Evolutionary conservation across 2,888 invertebrate genomes (phyloP), one percentile per base, ranked within the genome.

Genomic region (Ommatoiulus sabulosus): DNA sequence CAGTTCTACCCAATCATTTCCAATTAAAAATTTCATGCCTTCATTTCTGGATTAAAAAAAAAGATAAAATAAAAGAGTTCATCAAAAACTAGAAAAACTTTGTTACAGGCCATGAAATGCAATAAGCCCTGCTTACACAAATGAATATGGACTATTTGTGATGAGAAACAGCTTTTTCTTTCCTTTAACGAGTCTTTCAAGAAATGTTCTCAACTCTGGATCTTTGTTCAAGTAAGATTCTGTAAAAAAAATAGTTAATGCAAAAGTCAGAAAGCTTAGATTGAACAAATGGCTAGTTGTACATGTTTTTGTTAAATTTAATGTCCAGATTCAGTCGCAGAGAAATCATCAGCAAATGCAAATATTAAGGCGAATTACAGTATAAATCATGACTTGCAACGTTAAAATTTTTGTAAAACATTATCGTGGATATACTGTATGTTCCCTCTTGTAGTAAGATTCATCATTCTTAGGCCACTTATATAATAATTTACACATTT

Each of bases 141-240:
- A 99, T 91, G 96, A 96, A 92, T 95, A 98, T 0, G 98, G 98
- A 92, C 98, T 98, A 92, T 99, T 99, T 12, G 99, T 99, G 17
- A 99, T 97, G 89, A 99, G 94, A 93, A 99, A 99, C 90, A 98
- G 94, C 92, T 97, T 97, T 92, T 98, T 99, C 63, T 95, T 95
- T 46, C 95, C 95, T 0, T 94, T 93, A 90, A 94, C 94, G 15
- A 99, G 93, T 91, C 96, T 94, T 90, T 96, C 94, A 90, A 99
- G 96, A 92, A 97, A 97, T 88, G 93, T 94, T 90, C 94, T 94
- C 88, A 98, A 93, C 89, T 96, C 94, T 24, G 94, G 94, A 92
- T 97, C 96, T 12, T 95, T 94, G 91, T 97, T 95, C 90, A 98
- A 95, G 92, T 96, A 97, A 90, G 96, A 95, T 10, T 95, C 94